Evolutionary conservation across 2,888 invertebrate genomes (phyloP), one percentile per base, ranked within the genome.

Genomic region (Leucania comma): DNA sequence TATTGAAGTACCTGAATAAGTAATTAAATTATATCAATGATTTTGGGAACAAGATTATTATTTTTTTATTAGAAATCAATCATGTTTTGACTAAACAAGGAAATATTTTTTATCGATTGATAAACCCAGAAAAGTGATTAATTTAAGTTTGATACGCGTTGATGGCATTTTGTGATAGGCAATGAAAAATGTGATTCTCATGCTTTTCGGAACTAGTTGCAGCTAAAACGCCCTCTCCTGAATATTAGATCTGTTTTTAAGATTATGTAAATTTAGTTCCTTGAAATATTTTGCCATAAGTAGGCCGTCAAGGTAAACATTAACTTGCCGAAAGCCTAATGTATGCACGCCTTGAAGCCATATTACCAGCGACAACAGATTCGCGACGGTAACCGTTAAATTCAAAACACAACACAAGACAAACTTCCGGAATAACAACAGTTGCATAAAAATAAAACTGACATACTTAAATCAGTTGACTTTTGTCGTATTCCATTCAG

Each of bases 401-500:
- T 89, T 90, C 82, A 86, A 90, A 90, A 85, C 87, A 87, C 84
- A 83, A 69, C 80, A 87, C 89, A 85, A 75, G 72, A 70, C 66
- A 72, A 69, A 86, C 88, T 88, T 90, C 89, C 89, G 88, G 75
- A 77, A 87, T 72, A 83, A 78, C 65, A 88, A 87, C 80, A 87
- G 81, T 85, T 83, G 67, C 61, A 85, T 86, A 82, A 88, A 86
- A 80, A 85, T 85, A 88, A 91, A 90, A 88, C 90, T 90, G 89
- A 91, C 94, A 93, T 94, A 95, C 94, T 94, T 93, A 93, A 90
- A 90, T 90, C 92, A 93, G 93, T 89, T 83, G 87, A 79, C 62
- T 83, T 83, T 88, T 75, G 83, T 84, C 75, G 82, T 84, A 84
- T 86, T 78, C 81, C 83, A 84, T 81, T 85, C 80, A 85, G 68